Conservation (phyloP, 1,140 invertebrate species). For the Diabrotica virgifera region DNA sequence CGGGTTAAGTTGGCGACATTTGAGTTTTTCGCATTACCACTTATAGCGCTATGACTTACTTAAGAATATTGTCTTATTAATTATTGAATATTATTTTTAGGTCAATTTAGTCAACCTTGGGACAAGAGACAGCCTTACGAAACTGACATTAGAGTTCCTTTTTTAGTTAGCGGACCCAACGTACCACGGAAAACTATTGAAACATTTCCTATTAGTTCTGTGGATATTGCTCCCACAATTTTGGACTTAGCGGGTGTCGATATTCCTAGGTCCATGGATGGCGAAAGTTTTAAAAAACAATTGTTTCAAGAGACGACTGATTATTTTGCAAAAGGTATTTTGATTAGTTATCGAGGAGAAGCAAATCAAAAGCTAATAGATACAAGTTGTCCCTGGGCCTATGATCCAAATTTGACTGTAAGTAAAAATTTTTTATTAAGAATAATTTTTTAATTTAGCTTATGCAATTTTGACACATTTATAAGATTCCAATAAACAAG, state of each 20-base stretch:
- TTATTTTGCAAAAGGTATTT: constrained; percentile 45
- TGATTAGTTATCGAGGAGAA: constrained; percentile 81
- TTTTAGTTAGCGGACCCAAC: constrained; percentile 74
- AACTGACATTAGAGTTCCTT: constrained; percentile 79
- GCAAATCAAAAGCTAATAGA: constrained; percentile 53
- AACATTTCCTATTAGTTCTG: constrained; percentile 63
- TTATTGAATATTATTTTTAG: constrained; percentile 48
- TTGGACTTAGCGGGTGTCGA: constrained; percentile 61
- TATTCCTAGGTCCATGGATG: constrained; percentile 59
- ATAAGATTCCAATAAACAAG: no score
- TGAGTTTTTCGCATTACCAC: no score
- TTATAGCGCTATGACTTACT: no score
- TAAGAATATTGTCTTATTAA: no score
- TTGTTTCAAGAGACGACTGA: constrained; percentile 32
- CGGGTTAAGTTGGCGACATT: no score
- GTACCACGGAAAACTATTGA: constrained; percentile 52
- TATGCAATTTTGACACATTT: no score
- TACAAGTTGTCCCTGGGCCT: constrained; percentile 55
- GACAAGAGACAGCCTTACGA: constrained; percentile 90
- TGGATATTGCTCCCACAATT: constrained; percentile 82
- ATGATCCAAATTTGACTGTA: constrained; percentile 58
- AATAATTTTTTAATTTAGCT: no score
- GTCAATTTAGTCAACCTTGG: constrained; percentile 80
- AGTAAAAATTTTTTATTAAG: no score
- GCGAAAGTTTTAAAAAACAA: constrained; percentile 55